Base-by-base conservation (phyloP, 2,113 vertebrate species). In the Chrysochloris asiatica region DNA sequence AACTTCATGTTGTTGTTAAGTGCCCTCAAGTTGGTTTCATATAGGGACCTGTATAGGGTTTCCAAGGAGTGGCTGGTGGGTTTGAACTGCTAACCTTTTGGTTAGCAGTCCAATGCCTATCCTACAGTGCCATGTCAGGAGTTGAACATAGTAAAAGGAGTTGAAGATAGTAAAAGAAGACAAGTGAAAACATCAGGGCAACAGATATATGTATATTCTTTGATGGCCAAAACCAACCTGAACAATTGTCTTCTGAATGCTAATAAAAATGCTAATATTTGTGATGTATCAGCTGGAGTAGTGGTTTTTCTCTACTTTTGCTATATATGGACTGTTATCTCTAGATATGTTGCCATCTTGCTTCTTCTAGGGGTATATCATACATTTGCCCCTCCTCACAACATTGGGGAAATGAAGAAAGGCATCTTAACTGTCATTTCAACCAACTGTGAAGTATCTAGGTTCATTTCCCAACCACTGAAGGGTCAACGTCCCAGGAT, bases 391-490 rank as follows among this genome's bases (percentile, higher is more conserved):
- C 19, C 48, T 86, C 8, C 26, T 63, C 45, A 36, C 17, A 90
- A 54, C 33, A 2, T 14, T 16, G n/a, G 77, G 59, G 3, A 9
- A 19, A 54, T 24, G 30, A 36, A 67, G n/a, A 30, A 38, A 4
- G 9, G 21, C 9, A 6, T 33, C 28, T 0, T 22, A 41, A n/a
- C 7, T 24, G 41, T 33, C 56, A 3, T 38, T 50, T 65, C 9
- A 13, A 28, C 33, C 36, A 6, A 1, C 33, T 71, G 4, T 9
- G 30, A 3, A 63, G 17, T 50, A 45, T 7, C 30, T 21, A 47
- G 5, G 9, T 14, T 24, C 2, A 21, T 9, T 21, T 38, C 3
- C 28, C 8, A 3, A 0, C 80, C 28, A 13, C 1, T 3, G 10
- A 45, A 33, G 45, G 9, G 8, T 52, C 76, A 28, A 78, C n/a